These are phyloP conservation scores for Drosophila algonquin DNA, from an alignment of 2,888 invertebrate species.

Conservation along the genomic window DNA sequence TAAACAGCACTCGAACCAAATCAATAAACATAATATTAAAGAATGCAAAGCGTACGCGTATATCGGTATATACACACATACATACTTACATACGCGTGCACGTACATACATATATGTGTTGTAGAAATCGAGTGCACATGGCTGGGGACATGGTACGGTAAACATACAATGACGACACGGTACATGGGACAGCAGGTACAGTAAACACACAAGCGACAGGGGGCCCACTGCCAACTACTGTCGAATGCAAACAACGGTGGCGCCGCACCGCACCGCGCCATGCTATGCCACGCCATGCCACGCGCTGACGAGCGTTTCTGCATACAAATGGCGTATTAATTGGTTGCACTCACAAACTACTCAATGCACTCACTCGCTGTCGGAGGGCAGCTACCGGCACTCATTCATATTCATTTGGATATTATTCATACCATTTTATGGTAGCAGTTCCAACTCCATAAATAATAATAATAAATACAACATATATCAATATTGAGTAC, in stretches of 20 bases:
- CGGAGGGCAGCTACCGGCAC: background rate
- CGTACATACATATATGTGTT: slow-evolving; percentile 5
- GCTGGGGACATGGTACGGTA: slow-evolving; percentile 15
- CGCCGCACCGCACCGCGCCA: background rate
- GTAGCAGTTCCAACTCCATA: too few relatives aligned
- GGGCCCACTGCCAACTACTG: too few relatives aligned
- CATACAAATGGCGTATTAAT: slow-evolving; percentile 20
- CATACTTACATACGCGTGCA: too few relatives aligned
- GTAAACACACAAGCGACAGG: background rate
- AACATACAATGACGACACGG: background rate
- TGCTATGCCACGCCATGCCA: background rate
- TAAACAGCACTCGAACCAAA: slow-evolving; percentile 48
- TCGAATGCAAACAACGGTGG: slow-evolving; percentile 2
- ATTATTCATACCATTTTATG: background rate
- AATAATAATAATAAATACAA: too few relatives aligned
- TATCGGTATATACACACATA: too few relatives aligned
- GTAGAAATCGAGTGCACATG: background rate
- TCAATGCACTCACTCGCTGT: background rate
- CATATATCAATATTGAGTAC: too few relatives aligned
- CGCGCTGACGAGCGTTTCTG: background rate
- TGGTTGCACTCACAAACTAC: slow-evolving; percentile 1
- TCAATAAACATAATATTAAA: slow-evolving; percentile 64
- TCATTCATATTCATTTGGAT: background rate
- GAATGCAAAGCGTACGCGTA: slow-evolving; percentile 15
- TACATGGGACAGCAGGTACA: background rate